A percentile compares a stretch with the other conserved stretches of the same genome.
phyloP scores from a whole-genome alignment of 2,797 vertebrate genomes.

The Pseudochirops corinnae region DNA sequence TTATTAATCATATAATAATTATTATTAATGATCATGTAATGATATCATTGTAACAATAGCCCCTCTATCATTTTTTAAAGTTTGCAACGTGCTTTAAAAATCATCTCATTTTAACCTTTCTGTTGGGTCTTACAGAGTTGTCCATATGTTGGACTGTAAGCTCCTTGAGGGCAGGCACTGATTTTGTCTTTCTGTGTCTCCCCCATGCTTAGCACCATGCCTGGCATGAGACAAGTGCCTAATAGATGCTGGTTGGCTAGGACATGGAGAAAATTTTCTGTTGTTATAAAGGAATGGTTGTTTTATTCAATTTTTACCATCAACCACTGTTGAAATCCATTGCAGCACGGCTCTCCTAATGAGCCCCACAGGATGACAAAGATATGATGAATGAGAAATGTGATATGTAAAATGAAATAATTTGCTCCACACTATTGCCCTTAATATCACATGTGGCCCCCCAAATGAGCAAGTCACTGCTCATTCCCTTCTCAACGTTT shows the following conservation, averaged over 20 bases:
- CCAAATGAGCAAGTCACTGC: neutral
- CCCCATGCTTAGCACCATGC: neutral
- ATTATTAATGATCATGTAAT: no score
- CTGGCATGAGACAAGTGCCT: neutral
- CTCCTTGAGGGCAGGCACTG: neutral
- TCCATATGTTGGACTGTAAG: neutral
- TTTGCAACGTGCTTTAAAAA: neutral
- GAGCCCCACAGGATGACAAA: constrained; percentile 30
- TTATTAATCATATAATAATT: no score
- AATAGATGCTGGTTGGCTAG: neutral
- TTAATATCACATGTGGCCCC: neutral
- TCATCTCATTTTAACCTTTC: neutral
- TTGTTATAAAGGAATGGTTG: neutral
- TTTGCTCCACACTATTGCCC: neutral
- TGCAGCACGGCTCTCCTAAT: constrained; percentile 35
- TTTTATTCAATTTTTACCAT: constrained; percentile 30
- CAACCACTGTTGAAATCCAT: constrained; percentile 30
- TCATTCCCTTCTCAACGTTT: neutral
- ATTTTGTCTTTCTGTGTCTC: neutral
- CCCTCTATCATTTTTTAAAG: neutral
- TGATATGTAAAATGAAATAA: constrained; percentile 21
- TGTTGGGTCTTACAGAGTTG: neutral
- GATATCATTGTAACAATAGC: neutral
- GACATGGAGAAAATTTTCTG: neutral
- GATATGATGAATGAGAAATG: constrained; percentile 55